phyloP scores from a whole-genome alignment of 2,113 vertebrate genomes.

The Naja naja region DNA sequence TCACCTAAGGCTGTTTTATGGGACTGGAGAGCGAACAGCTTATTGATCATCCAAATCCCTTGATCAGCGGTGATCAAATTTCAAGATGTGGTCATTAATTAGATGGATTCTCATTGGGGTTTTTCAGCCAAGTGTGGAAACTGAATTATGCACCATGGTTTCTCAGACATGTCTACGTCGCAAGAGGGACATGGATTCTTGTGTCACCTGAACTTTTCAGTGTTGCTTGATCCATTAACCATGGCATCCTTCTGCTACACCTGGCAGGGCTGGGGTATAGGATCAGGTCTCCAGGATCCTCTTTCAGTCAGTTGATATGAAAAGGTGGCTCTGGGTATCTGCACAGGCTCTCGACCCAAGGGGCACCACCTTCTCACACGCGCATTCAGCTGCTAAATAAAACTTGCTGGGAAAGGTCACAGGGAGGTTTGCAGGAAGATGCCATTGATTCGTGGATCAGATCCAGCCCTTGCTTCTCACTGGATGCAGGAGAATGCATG shows the following conservation, averaged over 20 bases:
- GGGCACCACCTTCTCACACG: background rate
- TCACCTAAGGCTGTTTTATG: background rate
- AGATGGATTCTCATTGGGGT: background rate
- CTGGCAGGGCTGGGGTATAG: background rate
- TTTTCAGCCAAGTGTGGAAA: background rate
- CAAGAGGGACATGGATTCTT: background rate
- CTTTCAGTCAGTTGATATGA: background rate
- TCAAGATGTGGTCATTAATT: background rate
- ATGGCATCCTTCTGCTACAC: background rate
- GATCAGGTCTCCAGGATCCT: background rate
- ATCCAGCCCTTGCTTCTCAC: background rate
- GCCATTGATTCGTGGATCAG: background rate
- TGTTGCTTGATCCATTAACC: background rate
- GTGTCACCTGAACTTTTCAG: background rate
- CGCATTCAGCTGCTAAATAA: background rate
- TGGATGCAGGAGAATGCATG: background rate
- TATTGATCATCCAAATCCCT: background rate
- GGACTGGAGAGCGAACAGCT: background rate
- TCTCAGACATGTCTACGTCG: too few species aligned
- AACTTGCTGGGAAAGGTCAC: background rate
- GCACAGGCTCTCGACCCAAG: background rate
- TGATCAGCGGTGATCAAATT: background rate
- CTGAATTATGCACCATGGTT: background rate
- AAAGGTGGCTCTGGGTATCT: background rate
- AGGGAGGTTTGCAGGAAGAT: background rate